Conservation (phyloP, 2,797 vertebrate species). For the Micrastur ruficollis region DNA sequence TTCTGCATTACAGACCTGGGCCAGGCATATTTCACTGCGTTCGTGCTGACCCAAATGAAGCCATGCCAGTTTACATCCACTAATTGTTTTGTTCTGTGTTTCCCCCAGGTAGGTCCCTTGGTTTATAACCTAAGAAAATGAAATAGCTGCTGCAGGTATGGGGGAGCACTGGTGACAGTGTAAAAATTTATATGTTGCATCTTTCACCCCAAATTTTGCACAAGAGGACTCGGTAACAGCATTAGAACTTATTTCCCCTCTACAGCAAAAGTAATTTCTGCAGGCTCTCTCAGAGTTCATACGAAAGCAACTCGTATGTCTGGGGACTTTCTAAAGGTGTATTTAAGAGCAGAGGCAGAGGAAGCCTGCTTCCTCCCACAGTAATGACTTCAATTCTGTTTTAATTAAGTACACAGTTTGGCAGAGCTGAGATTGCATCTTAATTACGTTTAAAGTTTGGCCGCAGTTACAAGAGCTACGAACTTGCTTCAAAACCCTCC, state of each 20-base stretch:
- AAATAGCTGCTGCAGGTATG: not conserved
- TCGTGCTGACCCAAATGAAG: not conserved
- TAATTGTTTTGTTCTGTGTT: not conserved
- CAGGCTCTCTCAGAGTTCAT: not conserved
- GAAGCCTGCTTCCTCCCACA: not conserved
- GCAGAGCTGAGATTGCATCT: not conserved
- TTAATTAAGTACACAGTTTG: not conserved
- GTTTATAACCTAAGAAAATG: not conserved
- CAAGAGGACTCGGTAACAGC: not conserved
- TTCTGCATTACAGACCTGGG: not conserved
- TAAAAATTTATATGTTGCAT: not conserved
- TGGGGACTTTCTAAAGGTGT: not conserved
- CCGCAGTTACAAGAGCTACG: not conserved
- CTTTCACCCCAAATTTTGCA: not conserved
- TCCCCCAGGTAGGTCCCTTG: not conserved
- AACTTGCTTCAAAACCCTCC: not conserved
- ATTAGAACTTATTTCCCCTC: not conserved
- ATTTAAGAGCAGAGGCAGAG: not conserved
- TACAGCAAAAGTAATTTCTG: not conserved
- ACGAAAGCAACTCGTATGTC: not conserved
- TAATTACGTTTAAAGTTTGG: not conserved
- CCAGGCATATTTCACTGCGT: not conserved
- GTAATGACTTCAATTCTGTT: not conserved
- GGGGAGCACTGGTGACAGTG: not conserved
- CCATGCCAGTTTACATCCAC: not conserved